Conservation (phyloP, 2,797 vertebrate species). For the Tinamus major region DNA sequence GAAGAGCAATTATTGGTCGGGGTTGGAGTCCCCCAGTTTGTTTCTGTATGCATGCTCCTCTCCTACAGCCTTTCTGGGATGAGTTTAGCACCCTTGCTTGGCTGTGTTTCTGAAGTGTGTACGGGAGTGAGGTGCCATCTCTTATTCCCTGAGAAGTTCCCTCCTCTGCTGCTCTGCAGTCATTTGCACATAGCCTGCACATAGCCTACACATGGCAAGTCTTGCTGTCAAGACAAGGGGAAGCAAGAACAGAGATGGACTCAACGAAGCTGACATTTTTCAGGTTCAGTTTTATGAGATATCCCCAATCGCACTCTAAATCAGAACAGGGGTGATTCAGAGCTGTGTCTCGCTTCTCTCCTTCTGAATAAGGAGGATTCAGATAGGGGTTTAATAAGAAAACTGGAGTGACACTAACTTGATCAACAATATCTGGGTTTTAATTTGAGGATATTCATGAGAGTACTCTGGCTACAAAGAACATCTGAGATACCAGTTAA, state of each 20-base stretch:
- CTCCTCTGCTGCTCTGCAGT: background rate
- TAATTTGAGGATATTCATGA: background rate
- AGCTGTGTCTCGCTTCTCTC: background rate
- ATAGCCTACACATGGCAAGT: background rate
- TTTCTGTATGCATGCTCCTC: background rate
- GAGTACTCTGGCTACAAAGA: conserved; percentile 3
- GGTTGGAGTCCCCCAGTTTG: background rate
- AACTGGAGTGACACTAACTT: background rate
- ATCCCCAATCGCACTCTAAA: background rate
- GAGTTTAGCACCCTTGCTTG: background rate
- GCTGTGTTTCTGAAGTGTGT: background rate
- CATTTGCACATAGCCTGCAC: rapidly evolving
- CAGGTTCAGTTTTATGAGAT: rapidly evolving
- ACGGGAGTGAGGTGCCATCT: background rate
- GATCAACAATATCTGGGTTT: conserved; percentile 23
- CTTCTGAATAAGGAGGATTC: conserved; percentile 1
- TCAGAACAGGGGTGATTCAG: background rate
- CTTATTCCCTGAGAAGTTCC: background rate
- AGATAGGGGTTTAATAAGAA: conserved; percentile 6
- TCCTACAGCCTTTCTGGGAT: background rate
- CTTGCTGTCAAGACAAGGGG: background rate
- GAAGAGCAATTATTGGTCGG: background rate
- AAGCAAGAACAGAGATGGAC: background rate
- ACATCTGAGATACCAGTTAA: background rate
- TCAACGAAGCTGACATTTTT: background rate